Evolutionary conservation across 2,888 invertebrate genomes (phyloP), one percentile per base, ranked within the genome.

Genomic region (Eilema depressum): DNA sequence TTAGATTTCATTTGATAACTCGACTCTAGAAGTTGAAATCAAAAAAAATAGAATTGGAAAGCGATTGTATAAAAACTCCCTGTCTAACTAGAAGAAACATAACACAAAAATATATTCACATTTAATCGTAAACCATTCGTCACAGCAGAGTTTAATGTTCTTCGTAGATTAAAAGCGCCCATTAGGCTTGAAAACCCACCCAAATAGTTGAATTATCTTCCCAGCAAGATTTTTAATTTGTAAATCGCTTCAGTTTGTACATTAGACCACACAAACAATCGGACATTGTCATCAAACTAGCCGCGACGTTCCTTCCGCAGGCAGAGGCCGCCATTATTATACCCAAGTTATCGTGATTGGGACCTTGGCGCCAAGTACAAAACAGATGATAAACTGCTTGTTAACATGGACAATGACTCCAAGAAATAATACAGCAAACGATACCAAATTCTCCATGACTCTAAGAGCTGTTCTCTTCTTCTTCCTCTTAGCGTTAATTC

Each of bases 241-340:
- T 53, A 20, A 59, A 70, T 70, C 71, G 72, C 73, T 61, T 47
- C 8, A 1, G 33, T n/a, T 47, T 60, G 0, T 59, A 7, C 4
- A 7, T 73, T 17, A 23, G 1, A 1, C 62, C 57, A 66, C 17
- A 67, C 66, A 28, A 62, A 1, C 60, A 60, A 81, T 71, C 81
- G 83, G 83, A 78, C 75, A 82, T 75, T 74, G 82, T 81, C 83
- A 79, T 76, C 75, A 75, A 75, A 74, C 66, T 60, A 72, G 71
- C 74, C 66, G 71, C 75, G 73, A 74, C 76, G 76, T 82, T 82
- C 83, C 79, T 82, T 83, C 82, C 81, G 78, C 56, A 66, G 73
- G 26, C 70, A 70, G 76, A 82, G 83, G 82, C 75, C 83, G 57
- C 65, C 60, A 66, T 79, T 68, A 82, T 82, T 80, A 81, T 61